Evolutionary conservation across 2,113 vertebrate genomes (phyloP).

Genomic region (Solea senegalensis): DNA sequence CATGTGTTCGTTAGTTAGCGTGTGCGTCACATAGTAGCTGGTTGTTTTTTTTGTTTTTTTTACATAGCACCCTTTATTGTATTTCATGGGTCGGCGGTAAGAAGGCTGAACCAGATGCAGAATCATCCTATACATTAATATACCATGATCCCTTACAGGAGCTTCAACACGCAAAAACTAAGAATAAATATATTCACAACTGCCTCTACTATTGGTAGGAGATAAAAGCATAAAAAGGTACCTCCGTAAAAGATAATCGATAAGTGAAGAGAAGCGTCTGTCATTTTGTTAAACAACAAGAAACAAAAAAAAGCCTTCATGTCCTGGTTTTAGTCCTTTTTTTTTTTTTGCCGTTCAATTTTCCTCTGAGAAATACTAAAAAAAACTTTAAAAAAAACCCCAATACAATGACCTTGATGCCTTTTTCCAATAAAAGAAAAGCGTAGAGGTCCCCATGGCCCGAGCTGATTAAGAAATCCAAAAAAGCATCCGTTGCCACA

Average conservation of each 20-base stretch:
- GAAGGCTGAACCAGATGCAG: conserved; percentile 99
- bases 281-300: conserved; percentile 77
- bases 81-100: conserved; percentile 92
- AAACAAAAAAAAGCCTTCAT: conserved; percentile 65
- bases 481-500: conserved; percentile 57
- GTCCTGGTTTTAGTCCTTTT: conserved; percentile 65
- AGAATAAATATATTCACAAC: conserved; percentile 99
- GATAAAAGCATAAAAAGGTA: conserved; percentile 93
- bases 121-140: conserved; percentile 98
- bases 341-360: conserved; percentile 57
- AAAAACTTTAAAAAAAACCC: conserved; percentile 58
- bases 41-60: conserved; percentile 35
- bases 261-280: conserved; percentile 85
- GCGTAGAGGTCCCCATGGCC: conserved; percentile 55
- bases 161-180: conserved; percentile 95
- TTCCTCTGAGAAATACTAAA: conserved; percentile 72
- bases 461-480: conserved; percentile 70
- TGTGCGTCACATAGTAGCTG: conserved; percentile 41
- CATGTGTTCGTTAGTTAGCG: conserved; percentile 33
- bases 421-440: conserved; percentile 79
- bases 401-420: conserved; percentile 76
- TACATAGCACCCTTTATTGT: conserved; percentile 85
- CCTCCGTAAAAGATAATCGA: conserved; percentile 90
- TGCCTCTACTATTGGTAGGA: conserved; percentile 85
- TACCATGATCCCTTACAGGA: conserved; percentile 98